Percentiles rank a stretch among this genome's conserved stretches.
Conservation (phyloP, 2,797 vertebrate species). For the Clarias pachynema region DNA sequence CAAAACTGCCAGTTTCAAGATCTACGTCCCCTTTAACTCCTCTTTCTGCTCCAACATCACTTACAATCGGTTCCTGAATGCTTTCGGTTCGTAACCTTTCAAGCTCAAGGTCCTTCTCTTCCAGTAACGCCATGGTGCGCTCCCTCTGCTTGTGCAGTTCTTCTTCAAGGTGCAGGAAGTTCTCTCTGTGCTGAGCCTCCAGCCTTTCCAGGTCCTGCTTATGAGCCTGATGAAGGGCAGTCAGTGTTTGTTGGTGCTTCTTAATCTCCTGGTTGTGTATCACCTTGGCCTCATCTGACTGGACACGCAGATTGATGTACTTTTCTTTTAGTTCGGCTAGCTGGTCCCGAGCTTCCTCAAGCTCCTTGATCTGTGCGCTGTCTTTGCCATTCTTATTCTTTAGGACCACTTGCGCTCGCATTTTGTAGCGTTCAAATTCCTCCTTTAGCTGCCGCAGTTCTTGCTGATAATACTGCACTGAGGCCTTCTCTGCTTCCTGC, state of each 20-base stretch:
- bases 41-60: conserved; percentile 34
- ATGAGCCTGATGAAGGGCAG: conserved; percentile 76
- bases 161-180: conserved; percentile 81
- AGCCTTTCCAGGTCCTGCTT: conserved; percentile 82
- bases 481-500: conserved; percentile 76
- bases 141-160: conserved; percentile 91
- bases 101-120: conserved; percentile 90
- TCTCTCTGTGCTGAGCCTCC: conserved; percentile 78
- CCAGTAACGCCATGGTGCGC: conserved; percentile 85
- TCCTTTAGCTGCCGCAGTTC: conserved; percentile 91
- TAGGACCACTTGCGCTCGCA: conserved; percentile 87
- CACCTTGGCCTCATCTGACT: conserved; percentile 74
- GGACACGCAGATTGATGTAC: conserved; percentile 84
- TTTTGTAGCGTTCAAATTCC: conserved; percentile 93
- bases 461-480: conserved; percentile 78
- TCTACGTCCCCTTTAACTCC: conserved; percentile 43
- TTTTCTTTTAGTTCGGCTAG: conserved; percentile 88
- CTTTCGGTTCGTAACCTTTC: conserved; percentile 75
- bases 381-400: conserved; percentile 88
- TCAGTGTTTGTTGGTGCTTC: conserved; percentile 69
- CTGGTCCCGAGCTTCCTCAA: conserved; percentile 86
- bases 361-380: conserved; percentile 79
- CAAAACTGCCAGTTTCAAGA: conserved; percentile 29
- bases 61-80: conserved; percentile 49
- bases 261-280: conserved; percentile 73